A percentile compares a stretch with the other conserved stretches of the same genome.
These are phyloP conservation scores for Meleagris gallopavo DNA, from an alignment of 2,113 vertebrate species.

Conservation along the genomic window DNA sequence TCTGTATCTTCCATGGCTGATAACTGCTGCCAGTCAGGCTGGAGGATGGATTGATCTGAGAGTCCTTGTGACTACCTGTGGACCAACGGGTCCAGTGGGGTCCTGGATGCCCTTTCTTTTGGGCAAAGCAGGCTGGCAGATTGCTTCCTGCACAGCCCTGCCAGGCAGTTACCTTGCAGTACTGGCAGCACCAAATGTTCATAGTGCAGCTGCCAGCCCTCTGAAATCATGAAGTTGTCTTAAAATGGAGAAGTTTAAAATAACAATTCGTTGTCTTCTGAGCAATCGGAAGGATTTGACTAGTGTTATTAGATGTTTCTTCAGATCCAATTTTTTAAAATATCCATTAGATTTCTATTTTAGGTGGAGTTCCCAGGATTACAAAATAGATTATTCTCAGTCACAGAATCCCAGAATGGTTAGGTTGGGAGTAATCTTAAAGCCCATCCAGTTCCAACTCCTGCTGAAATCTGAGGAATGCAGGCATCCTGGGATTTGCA, in stretches of 20 bases:
- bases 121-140: neutral
- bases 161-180: neutral
- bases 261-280: neutral
- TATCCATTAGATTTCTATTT: neutral
- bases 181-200: slow-evolving; percentile 46
- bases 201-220: slow-evolving; percentile 1
- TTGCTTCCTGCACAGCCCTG: neutral
- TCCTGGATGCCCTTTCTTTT: neutral
- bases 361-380: neutral
- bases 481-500: neutral
- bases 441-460: neutral
- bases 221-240: neutral
- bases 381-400: neutral
- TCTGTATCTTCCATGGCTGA: neutral
- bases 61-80: neutral
- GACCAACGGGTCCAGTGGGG: rapidly evolving
- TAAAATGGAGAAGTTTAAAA: slow-evolving; percentile 12
- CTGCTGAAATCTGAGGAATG: neutral
- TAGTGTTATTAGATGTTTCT: neutral
- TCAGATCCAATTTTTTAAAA: neutral
- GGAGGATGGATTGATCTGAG: neutral
- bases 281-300: neutral
- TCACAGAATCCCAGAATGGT: neutral
- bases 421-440: neutral
- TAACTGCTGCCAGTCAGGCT: neutral